phyloP scores from a whole-genome alignment of 2,113 vertebrate genomes.

The Chionodraco myersi region DNA sequence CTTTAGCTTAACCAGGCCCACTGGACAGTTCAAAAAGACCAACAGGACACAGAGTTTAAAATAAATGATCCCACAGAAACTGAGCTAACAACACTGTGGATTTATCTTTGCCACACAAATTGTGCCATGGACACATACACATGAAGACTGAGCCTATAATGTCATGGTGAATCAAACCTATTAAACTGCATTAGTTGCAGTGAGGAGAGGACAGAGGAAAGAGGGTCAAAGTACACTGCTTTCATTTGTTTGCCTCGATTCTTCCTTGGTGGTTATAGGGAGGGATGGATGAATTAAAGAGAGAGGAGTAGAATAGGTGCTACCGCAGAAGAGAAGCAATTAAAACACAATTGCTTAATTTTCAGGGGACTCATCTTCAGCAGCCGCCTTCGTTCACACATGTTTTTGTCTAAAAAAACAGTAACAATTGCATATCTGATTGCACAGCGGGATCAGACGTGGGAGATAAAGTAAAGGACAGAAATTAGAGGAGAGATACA shows the following conservation, averaged over 20 bases:
- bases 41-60: conserved; percentile 48
- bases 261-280: conserved; percentile 56
- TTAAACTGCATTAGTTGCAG: conserved; percentile 58
- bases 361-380: conserved; percentile 72
- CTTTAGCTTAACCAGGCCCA: conserved; percentile 60
- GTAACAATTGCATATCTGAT: conserved; percentile 68
- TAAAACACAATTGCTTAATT: conserved; percentile 81
- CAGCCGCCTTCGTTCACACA: conserved; percentile 39
- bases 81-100: conserved; percentile 36
- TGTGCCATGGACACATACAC: conserved; percentile 33
- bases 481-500: conserved; percentile 57
- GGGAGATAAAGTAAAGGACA: conserved; percentile 55
- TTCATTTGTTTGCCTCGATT: conserved; percentile 23
- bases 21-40: conserved; percentile 49
- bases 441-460: conserved; percentile 59
- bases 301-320: conserved; percentile 35
- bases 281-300: conserved; percentile 37
- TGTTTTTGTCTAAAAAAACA: conserved; percentile 62
- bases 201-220: conserved; percentile 50
- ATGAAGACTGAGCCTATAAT: conserved; percentile 40
- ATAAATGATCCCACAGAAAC: conserved; percentile 45
- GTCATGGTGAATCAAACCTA: conserved; percentile 57
- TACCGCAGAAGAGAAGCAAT: conserved; percentile 82
- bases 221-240: conserved; percentile 52
- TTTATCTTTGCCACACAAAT: conserved; percentile 52